phyloP scores from a whole-genome alignment of 2,888 invertebrate genomes.

The Metellina segmentata region DNA sequence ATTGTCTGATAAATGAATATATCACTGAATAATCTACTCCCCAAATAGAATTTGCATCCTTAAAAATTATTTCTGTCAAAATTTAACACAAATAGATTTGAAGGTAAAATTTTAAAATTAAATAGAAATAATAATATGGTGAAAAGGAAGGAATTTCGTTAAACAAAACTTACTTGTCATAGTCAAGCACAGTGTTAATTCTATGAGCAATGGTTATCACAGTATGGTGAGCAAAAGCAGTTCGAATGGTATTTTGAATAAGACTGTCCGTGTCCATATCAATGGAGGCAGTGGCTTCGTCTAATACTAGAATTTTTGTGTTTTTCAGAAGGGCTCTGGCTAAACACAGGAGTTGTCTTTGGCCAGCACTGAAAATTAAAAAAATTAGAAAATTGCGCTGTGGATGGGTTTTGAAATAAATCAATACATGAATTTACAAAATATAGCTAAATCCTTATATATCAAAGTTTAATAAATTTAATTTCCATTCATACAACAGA shows the following conservation, averaged over 20 bases:
- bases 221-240: constrained; percentile 92
- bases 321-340: constrained; percentile 82
- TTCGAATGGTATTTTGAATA: constrained; percentile 89
- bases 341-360: constrained; percentile 82
- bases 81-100: too few relatives aligned
- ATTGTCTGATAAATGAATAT: too few relatives aligned
- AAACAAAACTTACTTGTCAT: constrained; percentile 83
- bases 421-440: neutral
- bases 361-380: constrained; percentile 81
- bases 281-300: constrained; percentile 84
- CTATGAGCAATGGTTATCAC: constrained; percentile 96
- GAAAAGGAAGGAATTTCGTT: neutral
- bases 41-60: too few relatives aligned
- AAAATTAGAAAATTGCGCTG: neutral
- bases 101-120: neutral
- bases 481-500: too few relatives aligned
- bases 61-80: too few relatives aligned
- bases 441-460: neutral
- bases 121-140: neutral
- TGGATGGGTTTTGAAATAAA: neutral
- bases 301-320: constrained; percentile 82
- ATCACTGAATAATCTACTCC: too few relatives aligned
- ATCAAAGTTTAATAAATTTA: too few relatives aligned
- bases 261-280: constrained; percentile 83
- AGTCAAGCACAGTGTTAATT: constrained; percentile 95